A percentile compares a stretch with the other conserved stretches of the same genome.
Evolutionary conservation across 2,888 invertebrate species (phyloP).

Genomic region (Hipparchia sbordonii): DNA sequence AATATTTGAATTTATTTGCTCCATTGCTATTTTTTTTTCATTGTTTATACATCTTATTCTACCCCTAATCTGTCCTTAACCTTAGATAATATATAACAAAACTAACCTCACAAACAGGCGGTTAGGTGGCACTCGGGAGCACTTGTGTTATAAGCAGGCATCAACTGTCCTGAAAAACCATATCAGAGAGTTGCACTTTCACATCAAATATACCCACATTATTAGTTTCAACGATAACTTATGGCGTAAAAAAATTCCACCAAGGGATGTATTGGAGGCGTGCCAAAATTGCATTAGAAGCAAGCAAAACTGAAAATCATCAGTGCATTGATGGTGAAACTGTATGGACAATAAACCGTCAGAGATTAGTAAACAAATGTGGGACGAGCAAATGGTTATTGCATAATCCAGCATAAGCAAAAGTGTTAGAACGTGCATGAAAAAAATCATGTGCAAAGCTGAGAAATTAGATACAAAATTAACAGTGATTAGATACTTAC

Average conservation of each 20-base stretch:
- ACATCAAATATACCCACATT: constrained; percentile 49
- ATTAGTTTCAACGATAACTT: constrained; percentile 53
- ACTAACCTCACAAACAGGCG: constrained; percentile 82
- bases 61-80: too few relatives aligned
- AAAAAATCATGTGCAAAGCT: constrained; percentile 37
- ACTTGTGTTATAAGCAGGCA: constrained; percentile 73
- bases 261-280: constrained; percentile 69
- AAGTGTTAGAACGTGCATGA: constrained; percentile 51
- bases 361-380: constrained; percentile 57
- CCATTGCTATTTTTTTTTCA: not conserved
- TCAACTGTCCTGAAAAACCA: constrained; percentile 78
- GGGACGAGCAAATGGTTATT: constrained; percentile 48
- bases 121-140: constrained; percentile 77
- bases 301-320: constrained; percentile 71
- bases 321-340: constrained; percentile 53
- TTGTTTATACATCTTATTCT: too few relatives aligned
- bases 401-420: constrained; percentile 43
- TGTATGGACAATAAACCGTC: constrained; percentile 38
- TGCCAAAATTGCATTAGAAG: constrained; percentile 71
- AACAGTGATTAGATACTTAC: constrained; percentile 60
- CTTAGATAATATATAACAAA: constrained; percentile 30
- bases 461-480: constrained; percentile 46
- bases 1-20: too few relatives aligned
- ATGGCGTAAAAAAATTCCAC: constrained; percentile 60
- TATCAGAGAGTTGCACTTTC: constrained; percentile 62